Conservation (phyloP, 2,888 invertebrate genomes). For the Idaea biselata region DNA sequence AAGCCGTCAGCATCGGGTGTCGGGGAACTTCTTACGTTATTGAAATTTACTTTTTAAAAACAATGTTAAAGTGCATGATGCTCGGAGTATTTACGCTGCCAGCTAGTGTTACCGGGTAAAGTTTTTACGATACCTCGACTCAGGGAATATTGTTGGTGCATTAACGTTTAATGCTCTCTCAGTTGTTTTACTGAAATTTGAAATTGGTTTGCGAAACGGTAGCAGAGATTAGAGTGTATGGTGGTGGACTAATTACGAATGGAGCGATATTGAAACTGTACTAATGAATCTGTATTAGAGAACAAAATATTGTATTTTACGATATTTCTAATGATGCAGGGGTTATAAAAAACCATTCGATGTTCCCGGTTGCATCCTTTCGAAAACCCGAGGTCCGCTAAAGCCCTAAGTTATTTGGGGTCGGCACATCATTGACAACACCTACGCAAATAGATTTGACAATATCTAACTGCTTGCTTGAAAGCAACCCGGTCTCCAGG, state of each 20-base stretch:
- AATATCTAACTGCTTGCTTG: no score
- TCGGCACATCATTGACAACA: no score
- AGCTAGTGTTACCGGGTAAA: slow-evolving; percentile 57
- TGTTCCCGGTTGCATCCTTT: no score
- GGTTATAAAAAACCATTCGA: no score
- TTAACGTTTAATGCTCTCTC: slow-evolving; percentile 69
- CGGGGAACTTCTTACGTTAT: slow-evolving; percentile 63
- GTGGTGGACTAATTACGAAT: slow-evolving; percentile 39
- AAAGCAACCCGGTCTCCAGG: no score
- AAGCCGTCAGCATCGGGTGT: slow-evolving; percentile 45
- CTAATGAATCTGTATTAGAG: not conserved
- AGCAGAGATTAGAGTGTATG: slow-evolving; percentile 56
- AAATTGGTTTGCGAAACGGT: slow-evolving; percentile 65
- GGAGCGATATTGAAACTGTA: not conserved
- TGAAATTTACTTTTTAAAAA: slow-evolving; percentile 71
- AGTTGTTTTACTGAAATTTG: slow-evolving; percentile 64
- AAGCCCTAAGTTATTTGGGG: no score
- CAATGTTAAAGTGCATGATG: slow-evolving; percentile 67
- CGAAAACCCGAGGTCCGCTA: no score
- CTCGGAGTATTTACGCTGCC: slow-evolving; percentile 42
- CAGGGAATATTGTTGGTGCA: slow-evolving; percentile 71
- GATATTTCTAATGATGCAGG: no score
- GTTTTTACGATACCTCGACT: slow-evolving; percentile 71
- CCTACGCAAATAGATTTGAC: no score
- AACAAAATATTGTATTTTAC: not conserved